A percentile compares a stretch with the other conserved stretches of the same genome.
phyloP scores from a whole-genome alignment of 1,140 invertebrate species.

The Chironomus striatipennis region DNA sequence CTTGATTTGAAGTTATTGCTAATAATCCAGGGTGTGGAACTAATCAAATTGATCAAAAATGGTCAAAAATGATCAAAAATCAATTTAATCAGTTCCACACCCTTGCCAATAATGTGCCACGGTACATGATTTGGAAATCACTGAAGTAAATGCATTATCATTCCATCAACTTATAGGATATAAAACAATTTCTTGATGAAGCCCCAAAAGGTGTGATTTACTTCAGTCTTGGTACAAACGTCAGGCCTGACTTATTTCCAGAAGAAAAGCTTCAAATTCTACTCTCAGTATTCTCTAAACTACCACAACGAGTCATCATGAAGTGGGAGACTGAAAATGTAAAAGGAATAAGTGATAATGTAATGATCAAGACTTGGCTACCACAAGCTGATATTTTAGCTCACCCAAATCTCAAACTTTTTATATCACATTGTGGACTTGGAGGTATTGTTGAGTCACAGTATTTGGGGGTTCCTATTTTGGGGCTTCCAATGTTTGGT shows the following conservation, averaged over 20 bases:
- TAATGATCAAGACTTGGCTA: conserved; percentile 47
- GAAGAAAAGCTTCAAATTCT: not conserved
- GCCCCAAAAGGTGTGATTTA: conserved; percentile 34
- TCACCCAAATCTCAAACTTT: conserved; percentile 41
- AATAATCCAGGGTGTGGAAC: too few relatives aligned
- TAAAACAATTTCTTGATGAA: conserved; percentile 31
- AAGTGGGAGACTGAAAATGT: conserved; percentile 39
- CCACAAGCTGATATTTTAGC: conserved; percentile 47
- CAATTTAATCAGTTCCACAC: too few relatives aligned
- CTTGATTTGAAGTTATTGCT: too few relatives aligned
- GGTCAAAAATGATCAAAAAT: too few relatives aligned
- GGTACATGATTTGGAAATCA: too few relatives aligned
- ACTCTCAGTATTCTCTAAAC: conserved; percentile 31
- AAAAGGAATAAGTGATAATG: conserved; percentile 39
- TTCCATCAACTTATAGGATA: conserved; percentile 38
- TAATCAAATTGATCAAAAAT: too few relatives aligned
- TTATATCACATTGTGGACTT: conserved; percentile 45
- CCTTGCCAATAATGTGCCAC: too few relatives aligned
- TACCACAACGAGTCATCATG: conserved; percentile 42
- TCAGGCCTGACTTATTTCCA: conserved; percentile 17
- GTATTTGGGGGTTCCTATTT: conserved; percentile 43
- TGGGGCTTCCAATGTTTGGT: conserved; percentile 41
- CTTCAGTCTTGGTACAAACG: conserved; percentile 36
- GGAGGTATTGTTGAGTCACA: conserved; percentile 43
- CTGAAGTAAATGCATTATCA: too few relatives aligned